Evolutionary conservation across 2,113 vertebrate species (phyloP), one percentile per base, ranked within the genome.

Genomic region (Ptilonorhynchus violaceus): DNA sequence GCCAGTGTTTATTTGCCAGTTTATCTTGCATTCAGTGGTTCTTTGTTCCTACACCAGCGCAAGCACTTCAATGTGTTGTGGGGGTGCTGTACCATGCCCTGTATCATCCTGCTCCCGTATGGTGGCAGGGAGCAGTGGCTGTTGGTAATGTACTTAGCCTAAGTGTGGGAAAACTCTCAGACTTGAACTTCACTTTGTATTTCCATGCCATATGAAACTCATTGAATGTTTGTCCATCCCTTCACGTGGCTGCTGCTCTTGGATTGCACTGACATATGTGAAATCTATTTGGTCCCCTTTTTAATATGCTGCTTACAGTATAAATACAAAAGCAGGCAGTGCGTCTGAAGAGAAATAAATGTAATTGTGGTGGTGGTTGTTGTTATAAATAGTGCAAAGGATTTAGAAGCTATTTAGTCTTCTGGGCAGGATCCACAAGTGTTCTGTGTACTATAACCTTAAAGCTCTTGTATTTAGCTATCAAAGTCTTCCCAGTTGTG

Each of bases 251-350:
- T 89, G 77, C 86, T 93, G 88, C 86, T 96, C 89, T 94, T 94
- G 92, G 94, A 41, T 85, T 97, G 90, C 95, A 66, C 2, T 9
- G 41, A 88, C 89, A 95, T 93, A 91, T 97, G 96, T 64, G 60
- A 97, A 96, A 96, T 66, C 95, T 95, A 95, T 97, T 96, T 92
- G 50, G 91, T 93, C 55, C 27, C 20, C n/a, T 60, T 90, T 89
- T 94, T 80, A 96, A 83, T 89, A 35, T 44, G 82, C 83, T 93
- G 58, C 94, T 95, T 94, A 41, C 79, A 77, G 73, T 55, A 87
- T 97, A 95, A 97, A 95, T 93, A 44, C 83, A 96, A 96, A 97
- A 96, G 53, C 94, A 97, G 97, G 87, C 91, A 78, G 82, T 35
- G 88, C 73, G 89, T 94, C 95, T 72, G 68, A 91, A 87, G 62